Conservation (phyloP, 2,113 vertebrate species). For the Glareola pratincola region DNA sequence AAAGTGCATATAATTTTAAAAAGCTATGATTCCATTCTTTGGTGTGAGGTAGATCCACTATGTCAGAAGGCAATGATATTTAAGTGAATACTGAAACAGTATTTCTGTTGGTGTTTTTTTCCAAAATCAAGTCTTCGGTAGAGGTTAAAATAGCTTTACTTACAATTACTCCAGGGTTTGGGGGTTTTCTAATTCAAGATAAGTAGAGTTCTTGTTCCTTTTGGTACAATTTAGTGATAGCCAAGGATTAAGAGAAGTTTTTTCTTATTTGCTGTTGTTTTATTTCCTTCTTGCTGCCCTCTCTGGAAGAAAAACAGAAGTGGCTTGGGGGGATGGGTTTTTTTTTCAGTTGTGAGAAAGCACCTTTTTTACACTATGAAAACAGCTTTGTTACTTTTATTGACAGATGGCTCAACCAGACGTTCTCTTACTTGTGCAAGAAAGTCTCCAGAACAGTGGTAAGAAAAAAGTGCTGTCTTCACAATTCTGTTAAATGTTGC, state of each 20-base stretch:
- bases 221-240: background rate
- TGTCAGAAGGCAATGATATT: background rate
- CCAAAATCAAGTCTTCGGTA: background rate
- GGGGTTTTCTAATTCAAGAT: background rate
- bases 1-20: background rate
- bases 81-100: background rate
- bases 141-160: background rate
- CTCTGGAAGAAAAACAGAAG: background rate
- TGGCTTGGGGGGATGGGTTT: rapidly evolving
- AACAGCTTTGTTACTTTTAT: slow-evolving; percentile 12
- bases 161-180: background rate
- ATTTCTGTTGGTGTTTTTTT: background rate
- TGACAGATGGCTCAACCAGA: slow-evolving; percentile 94
- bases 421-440: slow-evolving; percentile 89
- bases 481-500: background rate
- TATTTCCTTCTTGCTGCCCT: background rate
- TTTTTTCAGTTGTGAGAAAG: background rate
- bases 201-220: background rate
- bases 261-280: background rate
- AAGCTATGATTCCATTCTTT: background rate
- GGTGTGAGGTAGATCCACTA: background rate
- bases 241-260: background rate
- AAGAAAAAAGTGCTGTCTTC: slow-evolving; percentile 69
- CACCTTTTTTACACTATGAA: background rate
- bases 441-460: slow-evolving; percentile 86